Evolutionary conservation across 2,113 vertebrate genomes (phyloP).

Genomic region (Colistium nudipinnis): DNA sequence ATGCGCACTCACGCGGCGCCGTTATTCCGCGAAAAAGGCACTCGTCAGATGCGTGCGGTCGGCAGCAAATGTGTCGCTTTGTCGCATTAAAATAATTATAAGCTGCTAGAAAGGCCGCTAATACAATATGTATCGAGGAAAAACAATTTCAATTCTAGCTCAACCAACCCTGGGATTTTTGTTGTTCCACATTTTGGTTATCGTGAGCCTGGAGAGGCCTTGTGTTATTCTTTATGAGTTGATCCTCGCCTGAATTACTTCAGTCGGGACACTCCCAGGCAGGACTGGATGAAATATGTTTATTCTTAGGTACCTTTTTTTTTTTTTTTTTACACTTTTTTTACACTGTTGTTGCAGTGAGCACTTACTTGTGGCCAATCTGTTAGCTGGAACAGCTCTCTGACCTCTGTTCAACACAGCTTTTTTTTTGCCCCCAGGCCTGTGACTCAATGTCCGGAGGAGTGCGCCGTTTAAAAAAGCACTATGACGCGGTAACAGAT

Average conservation of each 20-base stretch:
- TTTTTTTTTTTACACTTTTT: constrained; percentile 29
- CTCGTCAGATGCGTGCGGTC: constrained; percentile 17
- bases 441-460: constrained; percentile 62
- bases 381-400: constrained; percentile 22
- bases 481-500: constrained; percentile 2
- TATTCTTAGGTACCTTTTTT: constrained; percentile 25
- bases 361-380: constrained; percentile 18
- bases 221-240: neutral
- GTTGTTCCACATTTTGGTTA: neutral
- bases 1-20: constrained; percentile 14
- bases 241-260: constrained; percentile 1
- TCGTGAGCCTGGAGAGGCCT: neutral
- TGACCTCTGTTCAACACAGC: constrained; percentile 57
- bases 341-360: constrained; percentile 11
- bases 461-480: constrained; percentile 50
- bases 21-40: constrained; percentile 10
- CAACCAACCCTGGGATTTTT: neutral
- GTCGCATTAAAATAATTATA: neutral
- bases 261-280: neutral
- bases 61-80: constrained; percentile 2
- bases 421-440: constrained; percentile 40
- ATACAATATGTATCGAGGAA: neutral
- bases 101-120: neutral
- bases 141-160: neutral
- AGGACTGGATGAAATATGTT: neutral